Base-by-base conservation (phyloP, 1,140 invertebrate species). In the Dolichoris vasculosae region DNA sequence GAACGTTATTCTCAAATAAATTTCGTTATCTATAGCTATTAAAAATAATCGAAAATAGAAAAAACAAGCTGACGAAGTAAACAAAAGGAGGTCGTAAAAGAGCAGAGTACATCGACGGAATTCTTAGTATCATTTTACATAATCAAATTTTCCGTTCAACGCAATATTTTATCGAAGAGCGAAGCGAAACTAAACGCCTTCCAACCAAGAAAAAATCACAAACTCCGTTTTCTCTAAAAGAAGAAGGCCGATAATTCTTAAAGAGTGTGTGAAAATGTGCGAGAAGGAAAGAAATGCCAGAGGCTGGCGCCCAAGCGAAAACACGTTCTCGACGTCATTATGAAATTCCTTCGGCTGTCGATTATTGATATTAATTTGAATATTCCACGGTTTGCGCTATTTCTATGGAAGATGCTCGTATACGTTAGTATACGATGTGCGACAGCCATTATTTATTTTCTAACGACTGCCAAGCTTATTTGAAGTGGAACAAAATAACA, bases 321-420 rank as follows among this genome's bases (percentile, higher is more conserved):
- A 83, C 81, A 75, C 38, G 81, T 83, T 83, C 43, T 55, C 35
- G 26, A 40, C 26, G 51, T 75, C 48, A 63, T 83, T 83, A 83
- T 38, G 69, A 82, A 82, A 82, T 82, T 82, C 80, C 80, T 82
- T 30, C 32, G 67, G 71, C 35, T 43, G 48, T 59, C 51, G 32
- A 75, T 83, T 83, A 83, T 83, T 59, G 26, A 83, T 63, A 83
- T 83, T 75, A 63, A 83, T 83, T 83, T 43, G 35, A 83, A 82
- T 73, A 55, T 82, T 73, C 48, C 15, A 69, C 26, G 32, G 11
- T 55, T 82, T 38, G 46, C 43, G 32, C 46, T 73, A 38, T 71
- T 82, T 73, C 40, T 38, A 40, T 73, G 4, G 6, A 26, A 40
- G 35, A 40, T 73, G 6, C 40, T 73, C 9, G 7, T 43, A 43